A percentile compares a stretch with the other conserved stretches of the same genome.
Conservation (phyloP, 1,140 invertebrate genomes). For the Diprion similis region DNA sequence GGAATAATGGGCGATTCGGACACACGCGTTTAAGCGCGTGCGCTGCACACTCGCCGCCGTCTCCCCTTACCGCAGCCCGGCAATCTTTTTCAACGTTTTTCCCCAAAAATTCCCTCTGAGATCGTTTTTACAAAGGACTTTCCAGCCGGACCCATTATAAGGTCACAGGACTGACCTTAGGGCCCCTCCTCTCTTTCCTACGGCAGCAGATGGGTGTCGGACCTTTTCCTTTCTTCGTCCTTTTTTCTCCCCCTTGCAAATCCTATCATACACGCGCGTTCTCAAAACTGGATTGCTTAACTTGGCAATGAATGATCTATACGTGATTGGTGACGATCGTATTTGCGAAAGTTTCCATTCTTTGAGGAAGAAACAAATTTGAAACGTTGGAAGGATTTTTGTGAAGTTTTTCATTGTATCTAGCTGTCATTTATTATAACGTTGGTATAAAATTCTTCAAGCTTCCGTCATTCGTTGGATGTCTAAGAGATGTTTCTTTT, state of each 20-base stretch:
- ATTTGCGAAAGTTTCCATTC: background rate
- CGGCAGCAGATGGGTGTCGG: too few relatives aligned
- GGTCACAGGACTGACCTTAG: background rate
- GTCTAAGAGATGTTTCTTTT: too few relatives aligned
- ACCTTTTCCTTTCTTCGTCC: too few relatives aligned
- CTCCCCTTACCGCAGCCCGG: background rate
- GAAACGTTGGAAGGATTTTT: too few relatives aligned
- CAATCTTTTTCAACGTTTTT: background rate
- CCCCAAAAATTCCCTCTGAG: background rate
- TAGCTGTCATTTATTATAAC: too few relatives aligned
- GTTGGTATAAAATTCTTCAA: too few relatives aligned
- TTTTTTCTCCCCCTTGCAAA: too few relatives aligned
- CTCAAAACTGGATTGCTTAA: background rate
- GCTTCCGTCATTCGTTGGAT: too few relatives aligned
- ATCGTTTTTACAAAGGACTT: background rate
- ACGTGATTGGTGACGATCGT: background rate
- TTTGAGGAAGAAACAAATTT: too few relatives aligned
- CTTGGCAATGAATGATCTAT: background rate
- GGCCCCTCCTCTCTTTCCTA: background rate
- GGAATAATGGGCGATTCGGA: conserved; percentile 4
- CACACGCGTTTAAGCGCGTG: background rate
- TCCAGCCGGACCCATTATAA: background rate
- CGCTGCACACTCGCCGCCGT: too few relatives aligned
- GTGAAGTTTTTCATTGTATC: too few relatives aligned
- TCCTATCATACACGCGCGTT: background rate